Evolutionary conservation across 2,888 invertebrate species (phyloP), one percentile per base, ranked within the genome.

Genomic region (Temnothorax ravouxi): DNA sequence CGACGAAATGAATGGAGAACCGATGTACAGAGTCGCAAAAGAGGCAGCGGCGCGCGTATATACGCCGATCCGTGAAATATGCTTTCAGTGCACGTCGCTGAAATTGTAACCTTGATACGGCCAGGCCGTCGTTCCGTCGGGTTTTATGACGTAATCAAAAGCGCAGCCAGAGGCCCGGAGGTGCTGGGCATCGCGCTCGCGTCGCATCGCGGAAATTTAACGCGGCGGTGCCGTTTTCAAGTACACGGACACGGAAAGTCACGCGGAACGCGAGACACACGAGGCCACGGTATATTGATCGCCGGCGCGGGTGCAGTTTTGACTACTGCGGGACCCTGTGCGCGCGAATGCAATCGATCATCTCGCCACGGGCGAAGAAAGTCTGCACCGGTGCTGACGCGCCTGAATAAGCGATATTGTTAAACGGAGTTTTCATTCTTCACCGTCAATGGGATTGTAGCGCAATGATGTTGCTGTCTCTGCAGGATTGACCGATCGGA

Each of bases 381-480:
- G 79, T 80, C 79, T 21, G 71, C 71, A 59, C 71, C 34, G 79
- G 71, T 79, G 79, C 79, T 71, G 71, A 71, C 71, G 79, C 71
- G 79, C 47, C 71, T 80, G 79, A 80, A 80, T 80, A 80, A 80
- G 71, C 79, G 79, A 80, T 80, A 80, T 80, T 80, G 79, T 80
- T 80, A 80, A 80, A 71, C 71, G 79, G 79, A 80, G 79, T 80
- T 80, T 80, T 80, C 79, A 80, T 80, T 80, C 79, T 80, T 80
- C 79, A 80, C 47, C 79, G 79, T 80, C 79, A 80, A 80, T 80
- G 47, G 79, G 79, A 80, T 80, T 80, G 79, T 71, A 47, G 79
- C 79, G 79, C 79, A 80, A 80, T 80, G 79, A 80, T 80, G 79
- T 80, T 80, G 79, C 79, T 80, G 79, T 80, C 79, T 80, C 71